These are phyloP conservation scores for Neelides folsomi DNA, from an alignment of 2,888 invertebrate genomes.

Conservation along the genomic window DNA sequence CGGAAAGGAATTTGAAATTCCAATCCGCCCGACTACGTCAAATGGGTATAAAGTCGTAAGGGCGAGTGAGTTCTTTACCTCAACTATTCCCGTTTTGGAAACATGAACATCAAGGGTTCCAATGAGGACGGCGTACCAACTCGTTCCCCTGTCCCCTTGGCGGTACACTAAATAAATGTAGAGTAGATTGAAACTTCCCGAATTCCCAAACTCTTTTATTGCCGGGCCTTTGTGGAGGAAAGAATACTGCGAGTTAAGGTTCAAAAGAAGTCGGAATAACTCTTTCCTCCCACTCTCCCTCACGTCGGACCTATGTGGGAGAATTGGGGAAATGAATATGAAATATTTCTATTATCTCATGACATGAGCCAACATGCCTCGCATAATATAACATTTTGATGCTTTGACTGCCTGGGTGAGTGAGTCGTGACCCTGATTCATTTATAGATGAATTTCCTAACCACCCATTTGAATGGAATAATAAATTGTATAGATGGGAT, in stretches of 20 bases:
- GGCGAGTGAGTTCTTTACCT: conserved; percentile 40
- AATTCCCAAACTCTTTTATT: too few relatives aligned
- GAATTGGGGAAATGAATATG: not conserved
- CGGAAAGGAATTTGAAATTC: conserved; percentile 1
- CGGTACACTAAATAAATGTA: conserved; percentile 52
- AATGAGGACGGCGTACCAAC: conserved; percentile 63
- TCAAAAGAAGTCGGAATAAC: not conserved
- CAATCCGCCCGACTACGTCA: not conserved
- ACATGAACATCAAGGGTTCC: conserved; percentile 57
- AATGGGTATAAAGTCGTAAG: not conserved
- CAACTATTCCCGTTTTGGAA: conserved; percentile 39
- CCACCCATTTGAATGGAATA: too few relatives aligned
- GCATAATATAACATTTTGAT: too few relatives aligned
- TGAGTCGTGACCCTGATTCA: too few relatives aligned
- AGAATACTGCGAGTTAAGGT: not conserved
- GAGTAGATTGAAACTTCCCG: not conserved
- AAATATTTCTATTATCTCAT: not conserved
- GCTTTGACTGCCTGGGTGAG: too few relatives aligned
- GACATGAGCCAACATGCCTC: not conserved
- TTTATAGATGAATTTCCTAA: too few relatives aligned
- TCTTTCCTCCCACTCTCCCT: not conserved
- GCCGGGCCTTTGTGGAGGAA: too few relatives aligned
- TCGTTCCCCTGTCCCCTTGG: conserved; percentile 62
- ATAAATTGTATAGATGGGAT: too few relatives aligned
- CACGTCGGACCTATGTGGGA: not conserved